phyloP scores from a whole-genome alignment of 2,888 invertebrate genomes.

The Parnassius orleans region DNA sequence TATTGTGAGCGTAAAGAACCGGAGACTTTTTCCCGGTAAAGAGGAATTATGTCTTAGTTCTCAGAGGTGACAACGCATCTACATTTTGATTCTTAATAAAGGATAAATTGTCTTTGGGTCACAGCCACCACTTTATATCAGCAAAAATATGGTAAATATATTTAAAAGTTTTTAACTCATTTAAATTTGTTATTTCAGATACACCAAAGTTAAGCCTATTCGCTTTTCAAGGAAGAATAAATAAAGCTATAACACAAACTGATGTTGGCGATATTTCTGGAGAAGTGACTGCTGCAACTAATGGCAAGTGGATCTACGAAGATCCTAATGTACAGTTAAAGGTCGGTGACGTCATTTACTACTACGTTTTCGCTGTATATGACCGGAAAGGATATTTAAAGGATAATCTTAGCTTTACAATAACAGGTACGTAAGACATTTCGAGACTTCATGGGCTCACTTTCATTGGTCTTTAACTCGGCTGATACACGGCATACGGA shows the following conservation, averaged over 20 bases:
- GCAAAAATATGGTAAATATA: no score
- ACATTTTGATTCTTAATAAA: no score
- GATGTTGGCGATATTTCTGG: conserved; percentile 78
- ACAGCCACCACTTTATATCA: no score
- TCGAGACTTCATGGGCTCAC: no score
- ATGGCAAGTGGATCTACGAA: conserved; percentile 77
- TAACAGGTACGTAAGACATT: conserved; percentile 51
- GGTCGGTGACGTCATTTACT: conserved; percentile 79
- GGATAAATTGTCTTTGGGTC: no score
- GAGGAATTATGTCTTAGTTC: no score
- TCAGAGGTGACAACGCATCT: no score
- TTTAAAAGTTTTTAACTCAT: no score
- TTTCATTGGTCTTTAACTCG: no score
- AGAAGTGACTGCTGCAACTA: conserved; percentile 60
- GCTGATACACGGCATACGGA: no score
- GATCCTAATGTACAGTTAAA: conserved; percentile 64
- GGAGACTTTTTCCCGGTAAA: no score
- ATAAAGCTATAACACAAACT: conserved; percentile 67
- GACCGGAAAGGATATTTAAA: conserved; percentile 68
- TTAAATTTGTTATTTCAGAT: conserved; percentile 53
- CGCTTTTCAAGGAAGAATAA: conserved; percentile 84
- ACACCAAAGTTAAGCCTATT: conserved; percentile 76
- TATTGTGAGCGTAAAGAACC: no score
- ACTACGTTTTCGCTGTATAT: conserved; percentile 82
- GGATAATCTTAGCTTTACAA: conserved; percentile 59